Conservation (phyloP, 2,113 vertebrate genomes). For the Sceloporus undulatus region DNA sequence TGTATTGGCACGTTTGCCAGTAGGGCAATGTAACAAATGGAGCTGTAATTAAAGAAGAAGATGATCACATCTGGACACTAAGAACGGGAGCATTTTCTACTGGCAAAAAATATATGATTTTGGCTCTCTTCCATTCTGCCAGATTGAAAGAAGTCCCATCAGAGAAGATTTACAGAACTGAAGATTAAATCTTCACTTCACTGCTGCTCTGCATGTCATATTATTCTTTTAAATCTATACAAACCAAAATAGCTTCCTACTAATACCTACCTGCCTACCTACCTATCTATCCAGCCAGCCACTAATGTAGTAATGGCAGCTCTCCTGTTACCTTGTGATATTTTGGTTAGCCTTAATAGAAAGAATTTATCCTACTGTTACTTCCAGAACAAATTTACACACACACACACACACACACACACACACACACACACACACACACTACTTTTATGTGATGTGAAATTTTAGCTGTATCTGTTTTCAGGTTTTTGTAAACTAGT, state of each 20-base stretch:
- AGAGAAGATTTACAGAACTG: conserved; percentile 33
- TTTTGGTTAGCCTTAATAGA: neutral
- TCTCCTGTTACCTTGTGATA: neutral
- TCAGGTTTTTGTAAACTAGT: too few species aligned
- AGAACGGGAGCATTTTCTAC: conserved; percentile 2
- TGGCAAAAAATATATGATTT: neutral
- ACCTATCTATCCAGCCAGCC: neutral
- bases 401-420: too few species aligned
- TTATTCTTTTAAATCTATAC: neutral
- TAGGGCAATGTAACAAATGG: conserved; percentile 18
- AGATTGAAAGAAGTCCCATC: conserved; percentile 24
- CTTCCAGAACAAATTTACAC: too few species aligned
- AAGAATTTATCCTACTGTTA: neutral
- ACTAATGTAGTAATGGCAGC: neutral
- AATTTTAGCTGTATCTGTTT: too few species aligned
- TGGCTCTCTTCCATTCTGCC: conserved; percentile 31
- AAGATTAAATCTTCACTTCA: conserved; percentile 18
- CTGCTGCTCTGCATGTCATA: neutral
- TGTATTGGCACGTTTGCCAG: conserved; percentile 20
- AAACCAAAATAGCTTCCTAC: neutral
- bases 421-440: too few species aligned
- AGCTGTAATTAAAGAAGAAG: conserved; percentile 26
- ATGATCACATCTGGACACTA: conserved; percentile 24
- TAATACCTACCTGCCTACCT: too few species aligned
- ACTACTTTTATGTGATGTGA: too few species aligned